Evolutionary conservation across 92 coral and sea anemone species (phyloP), one percentile per base, ranked within the genome.

Genomic region (Paramuricea clavata): DNA sequence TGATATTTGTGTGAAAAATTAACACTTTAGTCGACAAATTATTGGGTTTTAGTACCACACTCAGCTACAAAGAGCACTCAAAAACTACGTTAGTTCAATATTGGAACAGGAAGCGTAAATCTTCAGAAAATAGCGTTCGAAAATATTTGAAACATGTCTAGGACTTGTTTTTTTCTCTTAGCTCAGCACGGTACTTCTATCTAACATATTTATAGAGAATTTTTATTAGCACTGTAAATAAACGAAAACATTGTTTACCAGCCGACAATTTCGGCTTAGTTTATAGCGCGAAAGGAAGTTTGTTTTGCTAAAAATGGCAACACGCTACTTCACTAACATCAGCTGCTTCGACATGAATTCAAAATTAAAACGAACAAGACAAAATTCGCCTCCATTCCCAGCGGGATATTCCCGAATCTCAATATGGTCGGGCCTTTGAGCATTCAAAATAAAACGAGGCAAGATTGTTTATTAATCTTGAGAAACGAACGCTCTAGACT

Each of bases 101-200:
- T 76, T 76, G 82, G 82, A 26, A 76, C 82, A 76, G 82, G 82
- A 76, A 76, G 26, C 26, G 27, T 49, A 65, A 65, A 65, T 65
- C 72, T 65, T 65, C 22, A 65, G 39, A 28, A 30, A 65, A 28
- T 41, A 65, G 72, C 39, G 39, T 5, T 65, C n/a, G 1, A 16
- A 65, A 65, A 65, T 65, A 65, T 65, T 65, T 26, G 41, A 65
- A 65, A 65, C 72, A 65, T 56, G 7, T 33, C 72, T 65, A 54
- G 11, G 25, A 21, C 62, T 54, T 54, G 62, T 21, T 54, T 54
- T 54, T 54, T 21, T 12, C 19, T 27, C 68, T 60, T 26, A 22
- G 23, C 68, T 12, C 68, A 60, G 68, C 68, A 60, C 28, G 31
- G 21, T 22, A n/a, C n/a, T n/a, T n/a, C 32, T 10, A 12, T 65